Base-by-base conservation (phyloP, 2,888 invertebrate genomes). In the Pristionchus maxplancki region DNA sequence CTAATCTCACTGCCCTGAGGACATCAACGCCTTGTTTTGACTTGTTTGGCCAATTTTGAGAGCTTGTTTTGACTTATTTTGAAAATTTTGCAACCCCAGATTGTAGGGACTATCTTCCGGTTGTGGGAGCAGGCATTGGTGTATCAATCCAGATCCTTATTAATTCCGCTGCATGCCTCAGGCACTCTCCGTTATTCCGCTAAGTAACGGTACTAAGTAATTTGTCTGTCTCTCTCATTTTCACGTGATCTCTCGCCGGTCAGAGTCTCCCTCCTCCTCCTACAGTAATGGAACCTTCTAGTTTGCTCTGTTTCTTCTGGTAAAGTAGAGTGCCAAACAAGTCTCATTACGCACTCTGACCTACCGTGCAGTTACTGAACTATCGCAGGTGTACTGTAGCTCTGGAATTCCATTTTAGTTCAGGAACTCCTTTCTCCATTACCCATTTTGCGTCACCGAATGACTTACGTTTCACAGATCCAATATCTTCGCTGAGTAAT, bases 141-240 rank as follows among this genome's bases (percentile, higher is more conserved):
- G 71, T 64, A 37, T 78, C 28, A 44, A 78, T 78, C 78, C 44
- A 48, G 78, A 44, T 78, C 44, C 44, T n/a, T 24, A 83, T 83
- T 53, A 9, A 1, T 83, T 53, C 82, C 82, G 50, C 34, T 37
- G 34, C 31, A 44, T 34, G 53, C 82, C 20, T 31, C 37, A 28
- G 24, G 34, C 53, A 50, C 53, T 53, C 50, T 15, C 20, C 74
- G 4, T 50, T 17, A 28, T n/a, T 44, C 48, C 82, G 34, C 82
- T 82, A 83, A 83, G 82, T 83, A 83, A 83, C 82, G 82, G 82
- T 83, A 53, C 82, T 83, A 83, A 83, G 82, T 83, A 83, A 53
- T 44, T 50, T 31, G 53, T 44, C 82, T 53, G n/a, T 8, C 44
- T 53, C 82, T 9, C 53, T 48, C 53, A 28, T 31, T 71, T 15